A percentile compares a stretch with the other conserved stretches of the same genome.
phyloP scores from a whole-genome alignment of 2,113 vertebrate genomes.

The Tragelaphus strepsiceros region DNA sequence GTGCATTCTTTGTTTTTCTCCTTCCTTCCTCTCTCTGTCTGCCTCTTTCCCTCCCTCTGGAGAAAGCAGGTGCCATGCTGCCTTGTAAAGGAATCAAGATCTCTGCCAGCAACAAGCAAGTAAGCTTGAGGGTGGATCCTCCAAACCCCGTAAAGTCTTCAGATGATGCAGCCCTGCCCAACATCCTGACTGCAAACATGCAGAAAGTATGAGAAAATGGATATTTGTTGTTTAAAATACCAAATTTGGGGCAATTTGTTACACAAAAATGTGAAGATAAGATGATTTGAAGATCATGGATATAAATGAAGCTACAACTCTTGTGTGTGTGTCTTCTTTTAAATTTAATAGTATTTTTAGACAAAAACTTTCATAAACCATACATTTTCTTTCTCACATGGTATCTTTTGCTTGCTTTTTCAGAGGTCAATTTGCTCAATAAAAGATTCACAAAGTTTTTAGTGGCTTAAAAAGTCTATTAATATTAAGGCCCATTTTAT shows the following conservation, averaged over 20 bases:
- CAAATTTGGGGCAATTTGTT: neutral
- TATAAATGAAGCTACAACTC: neutral
- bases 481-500: neutral
- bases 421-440: neutral
- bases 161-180: neutral
- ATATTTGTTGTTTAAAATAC: neutral
- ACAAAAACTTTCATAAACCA: neutral
- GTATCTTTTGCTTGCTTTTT: neutral
- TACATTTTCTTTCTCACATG: neutral
- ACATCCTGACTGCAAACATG: neutral
- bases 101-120: neutral
- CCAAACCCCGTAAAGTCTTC: neutral
- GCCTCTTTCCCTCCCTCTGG: no score
- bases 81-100: accelerated
- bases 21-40: neutral
- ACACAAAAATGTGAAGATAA: neutral
- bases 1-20: neutral
- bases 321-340: neutral
- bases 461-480: neutral
- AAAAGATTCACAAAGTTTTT: neutral
- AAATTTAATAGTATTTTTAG: neutral
- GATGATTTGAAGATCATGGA: neutral
- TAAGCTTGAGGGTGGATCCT: neutral
- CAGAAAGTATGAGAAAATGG: neutral
- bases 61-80: neutral